Percentiles rank a stretch among this genome's conserved stretches.
Conservation (phyloP, 2,113 vertebrate species). For the Hemiprocne comata region DNA sequence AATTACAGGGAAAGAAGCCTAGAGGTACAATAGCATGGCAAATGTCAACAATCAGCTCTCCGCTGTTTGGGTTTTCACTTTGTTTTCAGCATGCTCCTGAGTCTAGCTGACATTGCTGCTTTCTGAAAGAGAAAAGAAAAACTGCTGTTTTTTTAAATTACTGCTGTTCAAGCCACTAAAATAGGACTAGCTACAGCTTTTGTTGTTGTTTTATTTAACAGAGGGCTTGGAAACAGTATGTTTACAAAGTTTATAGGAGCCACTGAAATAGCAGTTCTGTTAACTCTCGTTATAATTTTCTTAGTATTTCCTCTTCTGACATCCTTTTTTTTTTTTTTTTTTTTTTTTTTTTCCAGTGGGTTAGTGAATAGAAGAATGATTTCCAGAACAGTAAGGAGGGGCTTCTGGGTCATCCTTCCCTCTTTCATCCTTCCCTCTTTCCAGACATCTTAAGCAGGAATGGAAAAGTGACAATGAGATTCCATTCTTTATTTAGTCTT, state of each 20-base stretch:
- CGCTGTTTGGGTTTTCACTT: not conserved
- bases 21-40: not conserved
- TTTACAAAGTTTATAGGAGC: not conserved
- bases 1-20: not conserved
- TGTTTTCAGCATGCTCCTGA: not conserved
- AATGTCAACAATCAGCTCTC: not conserved
- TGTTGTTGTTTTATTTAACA: not conserved
- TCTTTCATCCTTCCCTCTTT: slow-evolving; percentile 13
- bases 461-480: not conserved
- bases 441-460: not conserved
- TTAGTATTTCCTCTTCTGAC: not conserved
- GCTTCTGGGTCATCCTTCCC: not conserved
- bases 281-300: not conserved
- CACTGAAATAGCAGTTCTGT: not conserved
- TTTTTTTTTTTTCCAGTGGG: no score
- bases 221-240: not conserved
- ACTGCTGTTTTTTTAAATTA: not conserved
- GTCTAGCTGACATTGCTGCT: slow-evolving; percentile 1
- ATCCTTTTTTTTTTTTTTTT: not conserved
- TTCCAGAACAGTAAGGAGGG: not conserved
- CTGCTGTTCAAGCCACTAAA: not conserved
- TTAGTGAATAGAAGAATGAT: slow-evolving; percentile 5
- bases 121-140: slow-evolving; percentile 27
- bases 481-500: not conserved
- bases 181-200: not conserved